These are phyloP conservation scores for Zingel zingel DNA, from an alignment of 2,113 vertebrate species.

Conservation along the genomic window DNA sequence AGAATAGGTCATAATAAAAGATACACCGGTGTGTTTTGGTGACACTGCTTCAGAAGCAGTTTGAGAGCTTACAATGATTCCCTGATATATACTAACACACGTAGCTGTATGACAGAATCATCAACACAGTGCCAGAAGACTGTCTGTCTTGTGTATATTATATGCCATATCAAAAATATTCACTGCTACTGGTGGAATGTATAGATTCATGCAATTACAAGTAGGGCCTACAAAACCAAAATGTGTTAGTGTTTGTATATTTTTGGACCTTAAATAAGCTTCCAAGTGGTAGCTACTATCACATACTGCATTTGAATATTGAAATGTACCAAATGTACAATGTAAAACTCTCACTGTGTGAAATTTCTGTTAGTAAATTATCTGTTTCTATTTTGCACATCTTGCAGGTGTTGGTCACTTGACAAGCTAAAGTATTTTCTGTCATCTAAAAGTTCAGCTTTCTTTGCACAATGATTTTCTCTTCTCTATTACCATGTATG, in stretches of 20 bases:
- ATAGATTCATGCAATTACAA: slow-evolving; percentile 17
- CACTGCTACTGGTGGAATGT: slow-evolving; percentile 5
- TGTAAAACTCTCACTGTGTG: not conserved
- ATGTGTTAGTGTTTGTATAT: not conserved
- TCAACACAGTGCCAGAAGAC: not conserved
- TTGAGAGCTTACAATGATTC: not conserved
- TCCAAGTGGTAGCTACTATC: not conserved
- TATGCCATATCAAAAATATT: not conserved
- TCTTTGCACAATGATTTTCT: slow-evolving; percentile 36
- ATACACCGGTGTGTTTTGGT: not conserved
- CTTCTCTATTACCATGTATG: slow-evolving; percentile 33
- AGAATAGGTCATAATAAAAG: slow-evolving; percentile 20
- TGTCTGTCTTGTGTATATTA: not conserved
- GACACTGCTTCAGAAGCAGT: slow-evolving; percentile 23
- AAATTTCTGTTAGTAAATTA: slow-evolving; percentile 15
- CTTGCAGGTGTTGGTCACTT: slow-evolving; percentile 39
- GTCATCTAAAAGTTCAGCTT: slow-evolving; percentile 37
- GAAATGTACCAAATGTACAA: not conserved
- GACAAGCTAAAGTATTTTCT: slow-evolving; percentile 46
- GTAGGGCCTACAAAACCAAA: not conserved
- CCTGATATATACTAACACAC: slow-evolving; percentile 26
- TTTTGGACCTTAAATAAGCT: slow-evolving; percentile 5
- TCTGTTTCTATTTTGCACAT: slow-evolving; percentile 1
- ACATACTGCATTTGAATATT: slow-evolving; percentile 18
- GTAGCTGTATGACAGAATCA: slow-evolving; percentile 19